phyloP scores from a whole-genome alignment of 2,797 vertebrate species.

The Picus viridis region DNA sequence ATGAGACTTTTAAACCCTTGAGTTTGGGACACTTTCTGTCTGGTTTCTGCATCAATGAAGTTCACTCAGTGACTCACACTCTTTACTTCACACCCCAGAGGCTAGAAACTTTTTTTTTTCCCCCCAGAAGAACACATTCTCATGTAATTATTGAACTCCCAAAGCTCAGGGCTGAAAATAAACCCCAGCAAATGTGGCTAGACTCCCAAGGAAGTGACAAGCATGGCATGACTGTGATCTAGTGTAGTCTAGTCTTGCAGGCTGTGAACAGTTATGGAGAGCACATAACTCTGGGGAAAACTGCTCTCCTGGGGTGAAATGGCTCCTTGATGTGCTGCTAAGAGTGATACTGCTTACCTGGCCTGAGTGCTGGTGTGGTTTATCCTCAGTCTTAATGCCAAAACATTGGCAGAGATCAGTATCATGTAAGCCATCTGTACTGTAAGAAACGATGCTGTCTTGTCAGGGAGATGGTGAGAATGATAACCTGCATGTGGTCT shows the following conservation, averaged over 20 bases:
- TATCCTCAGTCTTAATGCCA: background rate
- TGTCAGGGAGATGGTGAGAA: slow-evolving; percentile 22
- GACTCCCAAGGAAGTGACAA: slow-evolving; percentile 56
- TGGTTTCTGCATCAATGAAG: slow-evolving; percentile 63
- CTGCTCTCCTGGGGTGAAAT: background rate
- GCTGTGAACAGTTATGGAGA: background rate
- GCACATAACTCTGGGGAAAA: background rate
- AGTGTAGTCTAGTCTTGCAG: background rate
- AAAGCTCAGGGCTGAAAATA: slow-evolving; percentile 62
- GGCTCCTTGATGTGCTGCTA: background rate
- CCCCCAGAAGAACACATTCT: background rate
- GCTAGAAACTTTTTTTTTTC: slow-evolving; percentile 17
- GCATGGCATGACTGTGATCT: slow-evolving; percentile 29
- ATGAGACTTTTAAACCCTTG: slow-evolving; percentile 22
- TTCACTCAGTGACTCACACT: slow-evolving; percentile 57
- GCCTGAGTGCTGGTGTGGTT: background rate
- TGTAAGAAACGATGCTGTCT: slow-evolving; percentile 52
- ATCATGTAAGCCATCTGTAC: slow-evolving; percentile 39
- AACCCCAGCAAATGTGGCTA: slow-evolving; percentile 47
- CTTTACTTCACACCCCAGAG: slow-evolving; percentile 66
- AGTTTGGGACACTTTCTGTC: slow-evolving; percentile 36
- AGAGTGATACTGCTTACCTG: background rate
- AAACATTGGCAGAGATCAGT: slow-evolving; percentile 24
- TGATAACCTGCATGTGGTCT: background rate
- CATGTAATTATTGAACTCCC: slow-evolving; percentile 59